Base-by-base conservation (phyloP, 2,113 vertebrate genomes). In the Poeciliopsis turrubarensis region DNA sequence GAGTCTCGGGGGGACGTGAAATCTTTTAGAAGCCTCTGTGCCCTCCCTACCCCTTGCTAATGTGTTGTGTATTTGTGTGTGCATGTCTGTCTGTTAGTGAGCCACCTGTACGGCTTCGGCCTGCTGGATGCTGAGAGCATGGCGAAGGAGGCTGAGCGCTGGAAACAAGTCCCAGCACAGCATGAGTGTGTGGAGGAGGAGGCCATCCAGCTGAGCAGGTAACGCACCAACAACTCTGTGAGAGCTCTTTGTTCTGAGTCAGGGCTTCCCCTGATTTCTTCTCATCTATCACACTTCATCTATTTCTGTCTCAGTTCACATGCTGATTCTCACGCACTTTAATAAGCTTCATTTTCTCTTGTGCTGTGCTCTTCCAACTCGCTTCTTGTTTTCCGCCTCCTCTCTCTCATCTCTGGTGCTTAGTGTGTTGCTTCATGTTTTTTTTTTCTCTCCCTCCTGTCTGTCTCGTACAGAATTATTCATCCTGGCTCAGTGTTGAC, bases 91-190 rank as follows among this genome's bases (percentile, higher is more conserved):
- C 13, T 90, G 51, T 86, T 89, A 99, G 98, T 99, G 93, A 99
- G 97, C 92, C 98, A 99, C 76, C 94, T 98, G 47, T 99, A 98
- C 86, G 98, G 98, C 85, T 99, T 98, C 85, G 98, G 98, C 84
- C 87, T 99, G 89, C 96, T 99, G 96, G 96, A 99, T 90, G 98
- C 97, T 39, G 97, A 98, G 93, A 93, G 95, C 75, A 97, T 99
- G 97, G 98, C 98, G 92, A 94, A 94, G 92, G 96, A 97, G 91
- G 97, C 97, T 1, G 96, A 97, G 91, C 95, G 91, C 37, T 99
- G 98, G 98, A 96, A 92, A 77, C 94, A 91, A 0, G 97, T 98
- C 27, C 97, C 97, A 81, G 81, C 95, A 32, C 98, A 99, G 90
- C 97, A 95, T 8, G 85, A 95, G 87, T 99, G 97, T 91, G 95